These are phyloP conservation scores for Platycnemis pennipes DNA, from an alignment of 2,888 invertebrate species.

Conservation along the genomic window DNA sequence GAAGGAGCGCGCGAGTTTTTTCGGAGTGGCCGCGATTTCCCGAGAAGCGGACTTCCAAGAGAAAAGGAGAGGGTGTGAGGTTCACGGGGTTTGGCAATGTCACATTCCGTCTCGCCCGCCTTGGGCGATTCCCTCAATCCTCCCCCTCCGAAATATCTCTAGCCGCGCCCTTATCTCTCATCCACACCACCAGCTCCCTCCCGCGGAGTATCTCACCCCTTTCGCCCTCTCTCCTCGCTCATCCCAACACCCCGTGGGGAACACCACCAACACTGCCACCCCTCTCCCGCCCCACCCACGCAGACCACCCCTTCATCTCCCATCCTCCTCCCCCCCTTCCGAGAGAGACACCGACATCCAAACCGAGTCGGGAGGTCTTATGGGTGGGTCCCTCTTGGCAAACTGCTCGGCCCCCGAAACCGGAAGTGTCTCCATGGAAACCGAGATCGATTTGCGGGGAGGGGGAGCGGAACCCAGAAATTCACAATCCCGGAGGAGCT, in stretches of 20 bases:
- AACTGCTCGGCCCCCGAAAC: constrained; percentile 67
- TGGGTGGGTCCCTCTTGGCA: constrained; percentile 66
- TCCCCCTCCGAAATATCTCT: neutral
- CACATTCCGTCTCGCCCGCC: neutral
- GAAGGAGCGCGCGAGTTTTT: neutral
- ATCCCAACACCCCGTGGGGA: no score
- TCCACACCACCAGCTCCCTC: neutral
- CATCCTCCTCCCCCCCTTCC: neutral
- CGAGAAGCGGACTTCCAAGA: neutral
- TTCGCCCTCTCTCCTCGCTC: neutral
- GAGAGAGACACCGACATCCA: constrained; percentile 29
- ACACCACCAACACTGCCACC: no score
- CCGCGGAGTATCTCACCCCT: neutral
- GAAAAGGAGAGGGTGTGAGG: neutral
- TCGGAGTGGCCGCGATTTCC: neutral
- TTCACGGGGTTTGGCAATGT: no score
- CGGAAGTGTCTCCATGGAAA: constrained; percentile 74
- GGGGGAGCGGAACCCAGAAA: constrained; percentile 68
- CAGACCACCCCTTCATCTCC: neutral
- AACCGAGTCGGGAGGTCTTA: constrained; percentile 60
- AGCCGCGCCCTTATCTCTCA: neutral
- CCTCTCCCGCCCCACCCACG: neutral
- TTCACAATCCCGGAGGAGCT: constrained; percentile 62
- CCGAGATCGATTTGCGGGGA: constrained; percentile 73
- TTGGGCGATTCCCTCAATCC: neutral